A percentile compares a stretch with the other conserved stretches of the same genome.
These are phyloP conservation scores for Hydrophis major DNA, from an alignment of 2,797 vertebrate genomes.

Conservation along the genomic window DNA sequence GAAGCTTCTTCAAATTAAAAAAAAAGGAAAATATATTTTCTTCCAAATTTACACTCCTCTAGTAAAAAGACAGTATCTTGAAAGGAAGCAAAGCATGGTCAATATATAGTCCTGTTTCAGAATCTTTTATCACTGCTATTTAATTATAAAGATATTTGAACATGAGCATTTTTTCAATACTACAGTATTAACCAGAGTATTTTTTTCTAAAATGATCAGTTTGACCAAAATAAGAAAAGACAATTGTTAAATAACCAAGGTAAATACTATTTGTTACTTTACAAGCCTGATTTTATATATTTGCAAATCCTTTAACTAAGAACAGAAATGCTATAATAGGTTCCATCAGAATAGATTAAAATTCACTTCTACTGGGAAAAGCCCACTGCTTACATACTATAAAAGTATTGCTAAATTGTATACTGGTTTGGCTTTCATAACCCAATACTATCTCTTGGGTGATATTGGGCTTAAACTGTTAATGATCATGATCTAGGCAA, in stretches of 20 bases:
- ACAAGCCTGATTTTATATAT: slow-evolving; percentile 16
- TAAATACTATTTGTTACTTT: neutral
- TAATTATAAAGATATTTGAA: neutral
- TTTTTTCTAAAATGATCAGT: slow-evolving; percentile 1
- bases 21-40: neutral
- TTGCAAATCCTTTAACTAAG: neutral
- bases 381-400: neutral
- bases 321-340: neutral
- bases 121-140: neutral
- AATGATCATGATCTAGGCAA: neutral
- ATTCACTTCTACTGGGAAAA: neutral
- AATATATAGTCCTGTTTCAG: neutral
- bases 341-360: slow-evolving; percentile 6
- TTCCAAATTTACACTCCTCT: neutral
- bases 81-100: neutral
- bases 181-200: neutral
- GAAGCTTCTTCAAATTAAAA: no score
- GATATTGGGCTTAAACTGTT: no score
- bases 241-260: slow-evolving; percentile 7
- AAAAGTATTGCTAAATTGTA: slow-evolving; percentile 5
- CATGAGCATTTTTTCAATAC: neutral
- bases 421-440: no score
- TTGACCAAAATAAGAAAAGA: slow-evolving; percentile 11
- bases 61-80: neutral
- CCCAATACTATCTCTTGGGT: no score